These are phyloP conservation scores for Luehdorfia chinensis DNA, from an alignment of 1,140 invertebrate species.

Conservation along the genomic window DNA sequence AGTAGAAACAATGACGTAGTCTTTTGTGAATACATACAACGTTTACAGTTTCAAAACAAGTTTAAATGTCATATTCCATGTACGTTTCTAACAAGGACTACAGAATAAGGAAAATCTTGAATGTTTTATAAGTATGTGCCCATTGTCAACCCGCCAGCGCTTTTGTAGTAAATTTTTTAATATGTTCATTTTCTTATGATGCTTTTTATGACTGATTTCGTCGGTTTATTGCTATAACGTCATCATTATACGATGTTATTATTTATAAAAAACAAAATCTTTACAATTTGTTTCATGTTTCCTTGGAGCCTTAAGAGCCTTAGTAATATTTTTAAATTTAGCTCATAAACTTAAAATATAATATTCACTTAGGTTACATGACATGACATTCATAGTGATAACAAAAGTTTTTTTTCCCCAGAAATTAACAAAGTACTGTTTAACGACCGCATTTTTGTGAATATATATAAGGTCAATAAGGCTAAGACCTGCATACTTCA, in stretches of 20 bases:
- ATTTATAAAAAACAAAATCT: too few relatives aligned
- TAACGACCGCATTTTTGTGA: too few relatives aligned
- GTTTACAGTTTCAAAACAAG: conserved; percentile 14
- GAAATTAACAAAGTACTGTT: too few relatives aligned
- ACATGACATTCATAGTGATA: too few relatives aligned
- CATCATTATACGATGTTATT: conserved; percentile 2
- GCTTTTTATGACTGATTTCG: conserved; percentile 15
- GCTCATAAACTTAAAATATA: too few relatives aligned
- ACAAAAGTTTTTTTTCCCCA: too few relatives aligned
- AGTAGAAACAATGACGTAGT: conserved; percentile 11
- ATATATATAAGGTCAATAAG: too few relatives aligned
- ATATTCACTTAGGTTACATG: too few relatives aligned
- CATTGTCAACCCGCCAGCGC: conserved; percentile 10
- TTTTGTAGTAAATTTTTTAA: conserved; percentile 15
- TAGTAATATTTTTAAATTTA: too few relatives aligned
- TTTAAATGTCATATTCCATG: conserved; percentile 13
- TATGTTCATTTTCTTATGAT: conserved; percentile 12
- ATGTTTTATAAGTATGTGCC: conserved; percentile 14
- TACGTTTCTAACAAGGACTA: conserved; percentile 12
- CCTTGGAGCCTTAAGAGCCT: too few relatives aligned
- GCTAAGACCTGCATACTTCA: too few relatives aligned
- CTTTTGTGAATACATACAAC: background rate
- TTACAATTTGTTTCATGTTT: too few relatives aligned
- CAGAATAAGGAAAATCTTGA: conserved; percentile 3
- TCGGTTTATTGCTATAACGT: background rate